Evolutionary conservation across 2,797 vertebrate genomes (phyloP).

Genomic region (Centropyge bicolor): DNA sequence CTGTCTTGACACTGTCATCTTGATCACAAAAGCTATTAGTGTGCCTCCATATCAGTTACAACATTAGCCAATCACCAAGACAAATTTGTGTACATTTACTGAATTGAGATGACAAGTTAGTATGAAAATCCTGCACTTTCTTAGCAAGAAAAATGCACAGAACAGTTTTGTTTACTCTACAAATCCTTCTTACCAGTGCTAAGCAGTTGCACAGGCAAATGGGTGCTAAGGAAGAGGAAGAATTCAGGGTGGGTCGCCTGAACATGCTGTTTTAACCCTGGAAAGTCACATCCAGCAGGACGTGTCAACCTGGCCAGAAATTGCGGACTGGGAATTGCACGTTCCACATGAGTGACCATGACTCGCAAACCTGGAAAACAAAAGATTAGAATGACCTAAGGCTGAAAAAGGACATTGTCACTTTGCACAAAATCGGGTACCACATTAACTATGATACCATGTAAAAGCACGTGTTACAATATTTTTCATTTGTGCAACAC

Average conservation of each 20-base stretch:
- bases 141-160: not conserved
- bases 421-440: not conserved
- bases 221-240: slow-evolving; percentile 85
- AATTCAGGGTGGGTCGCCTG: slow-evolving; percentile 76
- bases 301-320: slow-evolving; percentile 78
- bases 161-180: not conserved
- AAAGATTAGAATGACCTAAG: not conserved
- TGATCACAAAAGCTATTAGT: not conserved
- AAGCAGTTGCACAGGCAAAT: slow-evolving; percentile 79
- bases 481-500: not conserved
- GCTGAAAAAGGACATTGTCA: no score
- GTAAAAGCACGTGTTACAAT: not conserved
- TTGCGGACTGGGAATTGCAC: slow-evolving; percentile 61
- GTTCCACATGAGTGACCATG: slow-evolving; percentile 84
- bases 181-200: slow-evolving; percentile 76
- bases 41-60: not conserved
- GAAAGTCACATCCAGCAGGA: slow-evolving; percentile 21
- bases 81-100: not conserved
- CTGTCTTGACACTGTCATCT: not conserved
- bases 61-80: not conserved
- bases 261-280: slow-evolving; percentile 28
- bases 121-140: slow-evolving; percentile 7
- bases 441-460: not conserved
- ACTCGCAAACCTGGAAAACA: slow-evolving; percentile 81
- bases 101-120: not conserved